Evolutionary conservation across 2,797 vertebrate species (phyloP).

Genomic region (Calcarius lapponicus): DNA sequence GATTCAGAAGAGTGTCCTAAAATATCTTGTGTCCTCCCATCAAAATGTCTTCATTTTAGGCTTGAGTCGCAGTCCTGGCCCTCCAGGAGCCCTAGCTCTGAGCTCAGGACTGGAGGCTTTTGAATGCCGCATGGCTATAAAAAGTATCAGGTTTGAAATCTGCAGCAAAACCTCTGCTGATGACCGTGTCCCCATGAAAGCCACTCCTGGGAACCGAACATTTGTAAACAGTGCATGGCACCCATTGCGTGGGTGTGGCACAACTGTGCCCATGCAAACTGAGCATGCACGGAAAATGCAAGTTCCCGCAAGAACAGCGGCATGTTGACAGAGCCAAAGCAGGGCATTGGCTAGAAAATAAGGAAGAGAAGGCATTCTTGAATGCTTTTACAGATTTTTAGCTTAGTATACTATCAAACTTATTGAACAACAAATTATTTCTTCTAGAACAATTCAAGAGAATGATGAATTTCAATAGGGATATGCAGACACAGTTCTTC

Average conservation of each 20-base stretch:
- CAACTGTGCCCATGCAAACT: neutral
- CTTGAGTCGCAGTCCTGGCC: fast-evolving
- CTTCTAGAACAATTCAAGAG: neutral
- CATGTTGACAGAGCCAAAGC: neutral
- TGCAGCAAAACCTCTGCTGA: neutral
- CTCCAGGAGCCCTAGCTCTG: neutral
- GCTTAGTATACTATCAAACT: neutral
- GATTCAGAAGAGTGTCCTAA: neutral
- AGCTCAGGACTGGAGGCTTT: neutral
- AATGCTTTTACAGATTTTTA: neutral
- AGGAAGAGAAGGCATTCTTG: neutral
- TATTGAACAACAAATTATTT: neutral
- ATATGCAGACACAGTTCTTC: neutral
- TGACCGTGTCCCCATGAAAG: neutral
- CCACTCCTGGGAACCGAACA: neutral
- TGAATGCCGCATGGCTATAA: neutral
- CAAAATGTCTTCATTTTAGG: neutral
- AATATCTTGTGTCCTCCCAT: neutral
- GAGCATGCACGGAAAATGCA: neutral
- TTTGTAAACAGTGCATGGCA: neutral
- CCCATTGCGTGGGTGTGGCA: neutral
- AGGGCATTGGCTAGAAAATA: neutral
- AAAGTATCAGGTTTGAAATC: neutral
- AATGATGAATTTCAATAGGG: neutral
- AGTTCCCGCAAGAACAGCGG: neutral